phyloP scores from a whole-genome alignment of 2,888 invertebrate species.

The Ornithoptera alexandrae region DNA sequence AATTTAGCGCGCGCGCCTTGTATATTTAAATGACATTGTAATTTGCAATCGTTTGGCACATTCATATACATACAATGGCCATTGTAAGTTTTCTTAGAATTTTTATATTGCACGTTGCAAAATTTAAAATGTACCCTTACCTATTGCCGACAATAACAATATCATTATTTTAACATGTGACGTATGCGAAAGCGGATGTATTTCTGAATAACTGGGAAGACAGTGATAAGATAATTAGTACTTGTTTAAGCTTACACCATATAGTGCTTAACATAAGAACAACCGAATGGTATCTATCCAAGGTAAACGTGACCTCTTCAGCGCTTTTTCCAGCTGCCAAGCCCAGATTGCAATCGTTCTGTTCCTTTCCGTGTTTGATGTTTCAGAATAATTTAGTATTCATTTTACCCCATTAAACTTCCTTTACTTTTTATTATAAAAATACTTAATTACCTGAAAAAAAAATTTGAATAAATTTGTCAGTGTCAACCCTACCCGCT shows the following conservation, averaged over 20 bases:
- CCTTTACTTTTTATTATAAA: neutral
- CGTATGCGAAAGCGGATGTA: neutral
- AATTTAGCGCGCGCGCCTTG: slow-evolving; percentile 17
- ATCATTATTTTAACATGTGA: neutral
- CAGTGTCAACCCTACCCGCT: slow-evolving; percentile 50
- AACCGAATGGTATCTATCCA: too few relatives aligned
- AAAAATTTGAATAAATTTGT: slow-evolving; percentile 8
- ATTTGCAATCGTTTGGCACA: slow-evolving; percentile 25
- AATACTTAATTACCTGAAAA: neutral
- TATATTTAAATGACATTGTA: slow-evolving; percentile 25
- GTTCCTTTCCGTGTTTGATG: too few relatives aligned
- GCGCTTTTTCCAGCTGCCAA: too few relatives aligned
- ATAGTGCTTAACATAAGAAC: too few relatives aligned
- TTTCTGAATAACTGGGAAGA: too few relatives aligned
- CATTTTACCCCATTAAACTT: neutral
- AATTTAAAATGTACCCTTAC: slow-evolving; percentile 4
- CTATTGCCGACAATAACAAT: slow-evolving; percentile 10
- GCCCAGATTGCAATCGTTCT: too few relatives aligned
- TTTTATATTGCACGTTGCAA: slow-evolving; percentile 18
- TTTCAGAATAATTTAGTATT: too few relatives aligned
- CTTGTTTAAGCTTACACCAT: too few relatives aligned
- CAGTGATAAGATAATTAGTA: too few relatives aligned
- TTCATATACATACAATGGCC: slow-evolving; percentile 28
- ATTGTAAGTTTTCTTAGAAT: slow-evolving; percentile 29
- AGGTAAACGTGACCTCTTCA: too few relatives aligned